These are phyloP conservation scores for Herpailurus yagouaroundi DNA, from an alignment of 2,113 vertebrate genomes.

Conservation along the genomic window DNA sequence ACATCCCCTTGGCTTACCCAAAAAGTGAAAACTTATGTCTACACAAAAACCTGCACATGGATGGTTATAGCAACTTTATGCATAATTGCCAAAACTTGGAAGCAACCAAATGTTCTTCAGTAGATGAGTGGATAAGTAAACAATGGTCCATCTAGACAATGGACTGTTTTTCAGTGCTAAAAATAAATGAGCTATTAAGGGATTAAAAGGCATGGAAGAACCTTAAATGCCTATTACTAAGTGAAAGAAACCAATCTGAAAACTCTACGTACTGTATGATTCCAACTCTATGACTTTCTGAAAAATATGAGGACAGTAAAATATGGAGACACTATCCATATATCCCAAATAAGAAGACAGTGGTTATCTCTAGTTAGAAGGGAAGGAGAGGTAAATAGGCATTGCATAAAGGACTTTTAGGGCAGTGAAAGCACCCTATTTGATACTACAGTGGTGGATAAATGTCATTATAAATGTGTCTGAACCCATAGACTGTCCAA, in stretches of 20 bases:
- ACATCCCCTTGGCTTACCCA: background rate
- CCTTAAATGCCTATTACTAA: background rate
- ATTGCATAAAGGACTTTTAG: background rate
- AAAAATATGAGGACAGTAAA: background rate
- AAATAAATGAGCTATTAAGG: background rate
- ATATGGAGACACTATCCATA: background rate
- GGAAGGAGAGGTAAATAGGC: background rate
- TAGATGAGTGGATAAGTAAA: background rate
- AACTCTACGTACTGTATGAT: background rate
- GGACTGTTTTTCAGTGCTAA: background rate
- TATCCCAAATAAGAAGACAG: background rate
- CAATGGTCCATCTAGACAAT: background rate
- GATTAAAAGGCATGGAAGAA: background rate
- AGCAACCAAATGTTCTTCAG: background rate
- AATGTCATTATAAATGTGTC: background rate
- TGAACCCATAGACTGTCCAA: background rate
- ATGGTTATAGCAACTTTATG: background rate
- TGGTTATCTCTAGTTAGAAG: background rate
- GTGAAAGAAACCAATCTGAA: background rate
- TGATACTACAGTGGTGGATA: background rate
- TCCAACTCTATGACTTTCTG: background rate
- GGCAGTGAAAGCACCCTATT: background rate
- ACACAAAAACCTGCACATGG: background rate
- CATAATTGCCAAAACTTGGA: background rate
- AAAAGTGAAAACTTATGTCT: background rate